phyloP scores from a whole-genome alignment of 2,113 vertebrate species.

The Talpa occidentalis region DNA sequence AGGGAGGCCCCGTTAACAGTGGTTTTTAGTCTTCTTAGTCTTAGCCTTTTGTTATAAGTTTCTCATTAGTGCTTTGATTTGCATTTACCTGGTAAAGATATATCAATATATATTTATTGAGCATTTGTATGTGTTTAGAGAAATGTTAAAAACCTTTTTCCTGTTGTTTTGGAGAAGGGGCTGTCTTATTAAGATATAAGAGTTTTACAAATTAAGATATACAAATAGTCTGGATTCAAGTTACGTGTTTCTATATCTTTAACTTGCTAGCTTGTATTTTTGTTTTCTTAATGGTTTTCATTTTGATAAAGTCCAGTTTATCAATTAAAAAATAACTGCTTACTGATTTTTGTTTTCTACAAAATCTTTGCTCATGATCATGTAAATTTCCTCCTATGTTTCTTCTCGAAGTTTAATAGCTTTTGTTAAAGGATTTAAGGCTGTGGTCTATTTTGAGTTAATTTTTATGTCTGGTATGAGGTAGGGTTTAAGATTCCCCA shows the following conservation, averaged over 20 bases:
- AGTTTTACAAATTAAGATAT: conserved; percentile 8
- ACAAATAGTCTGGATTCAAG: background rate
- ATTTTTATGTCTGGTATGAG: conserved; percentile 29
- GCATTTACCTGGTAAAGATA: background rate
- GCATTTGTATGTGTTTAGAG: conserved; percentile 46
- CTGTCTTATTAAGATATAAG: background rate
- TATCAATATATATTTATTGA: background rate
- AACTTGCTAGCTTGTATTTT: background rate
- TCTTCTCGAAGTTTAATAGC: conserved; percentile 2
- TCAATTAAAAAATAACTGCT: background rate
- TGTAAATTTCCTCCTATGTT: background rate
- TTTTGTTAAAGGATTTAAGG: background rate
- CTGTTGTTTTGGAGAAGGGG: background rate
- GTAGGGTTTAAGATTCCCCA: background rate
- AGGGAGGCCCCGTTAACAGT: background rate
- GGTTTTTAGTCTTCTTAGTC: background rate
- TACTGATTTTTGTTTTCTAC: background rate
- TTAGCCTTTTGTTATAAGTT: background rate
- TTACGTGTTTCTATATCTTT: background rate
- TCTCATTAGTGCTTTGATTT: conserved; percentile 37
- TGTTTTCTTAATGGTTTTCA: background rate
- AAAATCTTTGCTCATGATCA: background rate
- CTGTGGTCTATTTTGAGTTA: conserved; percentile 26
- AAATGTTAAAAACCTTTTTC: background rate
- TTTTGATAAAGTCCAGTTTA: conserved; percentile 8